These are phyloP conservation scores for Mustelus asterias DNA, from an alignment of 2,113 vertebrate genomes.

Conservation along the genomic window DNA sequence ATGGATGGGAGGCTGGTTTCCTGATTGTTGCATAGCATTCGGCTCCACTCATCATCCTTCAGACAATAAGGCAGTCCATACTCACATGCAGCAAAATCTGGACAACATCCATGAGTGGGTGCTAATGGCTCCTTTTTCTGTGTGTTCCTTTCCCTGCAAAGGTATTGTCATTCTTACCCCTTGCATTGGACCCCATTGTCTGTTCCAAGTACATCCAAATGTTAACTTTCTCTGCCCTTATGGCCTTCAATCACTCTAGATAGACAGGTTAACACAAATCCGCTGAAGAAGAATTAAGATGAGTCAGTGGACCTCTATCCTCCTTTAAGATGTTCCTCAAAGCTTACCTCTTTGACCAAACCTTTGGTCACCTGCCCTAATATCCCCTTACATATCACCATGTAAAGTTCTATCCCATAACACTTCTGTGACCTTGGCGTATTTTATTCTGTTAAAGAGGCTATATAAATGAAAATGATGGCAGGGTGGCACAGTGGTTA, in stretches of 20 bases:
- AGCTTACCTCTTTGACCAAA: background rate
- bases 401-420: background rate
- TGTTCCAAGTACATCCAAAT: background rate
- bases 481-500: too few species aligned
- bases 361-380: background rate
- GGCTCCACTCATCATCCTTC: background rate
- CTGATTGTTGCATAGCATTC: background rate
- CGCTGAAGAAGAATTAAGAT: background rate
- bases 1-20: background rate
- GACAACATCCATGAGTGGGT: background rate
- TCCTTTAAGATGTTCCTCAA: background rate
- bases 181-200: background rate
- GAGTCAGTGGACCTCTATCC: background rate
- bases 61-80: background rate
- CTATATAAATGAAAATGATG: background rate
- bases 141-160: background rate
- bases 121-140: background rate
- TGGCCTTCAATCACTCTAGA: background rate
- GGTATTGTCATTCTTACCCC: background rate
- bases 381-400: background rate
- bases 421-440: background rate
- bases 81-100: background rate
- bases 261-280: background rate
- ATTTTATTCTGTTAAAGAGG: background rate
- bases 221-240: background rate